Evolutionary conservation across 2,113 vertebrate species (phyloP).

Genomic region (Hiodon alosoides): DNA sequence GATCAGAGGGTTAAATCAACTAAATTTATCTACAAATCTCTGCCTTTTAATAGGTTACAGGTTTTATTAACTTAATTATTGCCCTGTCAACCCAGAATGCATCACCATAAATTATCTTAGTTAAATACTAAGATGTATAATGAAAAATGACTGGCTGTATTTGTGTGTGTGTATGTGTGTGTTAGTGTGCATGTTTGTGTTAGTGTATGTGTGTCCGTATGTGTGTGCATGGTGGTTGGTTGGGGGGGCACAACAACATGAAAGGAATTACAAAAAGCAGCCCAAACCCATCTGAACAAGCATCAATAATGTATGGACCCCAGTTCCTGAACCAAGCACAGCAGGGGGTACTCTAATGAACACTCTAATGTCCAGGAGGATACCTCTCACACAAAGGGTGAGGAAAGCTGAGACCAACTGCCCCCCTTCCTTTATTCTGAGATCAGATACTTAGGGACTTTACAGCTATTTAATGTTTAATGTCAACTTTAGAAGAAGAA

Average conservation of each 20-base stretch:
- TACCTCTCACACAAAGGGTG: background rate
- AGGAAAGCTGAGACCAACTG: background rate
- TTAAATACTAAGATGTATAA: too few relatives aligned
- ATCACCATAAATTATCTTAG: too few relatives aligned
- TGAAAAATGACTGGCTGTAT: too few relatives aligned
- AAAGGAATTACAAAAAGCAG: slow-evolving; percentile 38
- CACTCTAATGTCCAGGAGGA: slow-evolving; percentile 42
- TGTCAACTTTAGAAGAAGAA: slow-evolving; percentile 59
- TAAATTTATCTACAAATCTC: too few relatives aligned
- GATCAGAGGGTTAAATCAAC: too few relatives aligned
- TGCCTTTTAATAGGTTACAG: too few relatives aligned
- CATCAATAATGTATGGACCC: slow-evolving; percentile 56
- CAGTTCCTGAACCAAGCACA: slow-evolving; percentile 42
- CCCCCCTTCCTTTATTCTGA: slow-evolving; percentile 24
- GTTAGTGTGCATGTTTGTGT: too few relatives aligned
- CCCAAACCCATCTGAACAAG: slow-evolving; percentile 40
- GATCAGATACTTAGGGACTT: slow-evolving; percentile 49
- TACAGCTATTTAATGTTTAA: slow-evolving; percentile 64
- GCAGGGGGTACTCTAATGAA: slow-evolving; percentile 45
- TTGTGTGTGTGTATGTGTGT: too few relatives aligned
- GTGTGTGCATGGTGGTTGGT: slow-evolving; percentile 1
- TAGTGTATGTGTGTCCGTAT: background rate
- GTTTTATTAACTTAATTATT: too few relatives aligned
- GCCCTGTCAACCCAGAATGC: too few relatives aligned
- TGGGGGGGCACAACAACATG: slow-evolving; percentile 32